phyloP scores from a whole-genome alignment of 2,797 vertebrate species.

The Brotula barbata region DNA sequence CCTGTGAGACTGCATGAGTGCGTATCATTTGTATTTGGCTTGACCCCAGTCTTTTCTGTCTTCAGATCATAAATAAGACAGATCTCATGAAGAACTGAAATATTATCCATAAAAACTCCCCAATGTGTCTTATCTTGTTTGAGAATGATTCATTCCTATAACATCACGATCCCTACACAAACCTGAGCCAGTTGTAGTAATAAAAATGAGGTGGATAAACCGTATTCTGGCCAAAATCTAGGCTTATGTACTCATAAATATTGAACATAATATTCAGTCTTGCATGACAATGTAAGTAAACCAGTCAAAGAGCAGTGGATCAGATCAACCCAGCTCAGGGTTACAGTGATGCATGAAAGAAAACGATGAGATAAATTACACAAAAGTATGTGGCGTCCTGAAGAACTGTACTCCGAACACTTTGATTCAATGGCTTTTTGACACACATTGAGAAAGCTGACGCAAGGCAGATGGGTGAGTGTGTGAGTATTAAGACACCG shows the following conservation, averaged over 20 bases:
- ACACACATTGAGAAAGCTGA: conserved; percentile 74
- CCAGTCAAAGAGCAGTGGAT: too few species aligned
- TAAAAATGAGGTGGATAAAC: conserved; percentile 52
- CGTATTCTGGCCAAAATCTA: conserved; percentile 49
- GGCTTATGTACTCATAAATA: conserved; percentile 44
- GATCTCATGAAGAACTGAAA: conserved; percentile 64
- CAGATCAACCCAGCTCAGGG: conserved; percentile 42
- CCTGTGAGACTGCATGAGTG: conserved; percentile 13
- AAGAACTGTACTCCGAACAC: too few species aligned
- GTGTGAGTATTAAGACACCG: conserved; percentile 52
- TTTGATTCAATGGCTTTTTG: too few species aligned
- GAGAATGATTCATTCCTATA: conserved; percentile 65
- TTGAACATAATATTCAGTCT: conserved; percentile 57
- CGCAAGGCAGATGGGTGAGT: conserved; percentile 68
- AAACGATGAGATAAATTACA: conserved; percentile 32
- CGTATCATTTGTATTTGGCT: conserved; percentile 53
- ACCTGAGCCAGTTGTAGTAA: conserved; percentile 58
- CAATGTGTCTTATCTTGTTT: conserved; percentile 61
- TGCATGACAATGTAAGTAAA: conserved; percentile 52
- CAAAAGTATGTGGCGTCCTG: too few species aligned
- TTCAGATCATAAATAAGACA: conserved; percentile 66
- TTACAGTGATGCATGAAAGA: conserved; percentile 33
- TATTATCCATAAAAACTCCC: conserved; percentile 62
- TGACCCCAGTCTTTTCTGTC: conserved; percentile 48
- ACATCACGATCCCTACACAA: conserved; percentile 56